Base-by-base conservation (phyloP, 2,888 invertebrate species). In the Priocnemis perturbator region DNA sequence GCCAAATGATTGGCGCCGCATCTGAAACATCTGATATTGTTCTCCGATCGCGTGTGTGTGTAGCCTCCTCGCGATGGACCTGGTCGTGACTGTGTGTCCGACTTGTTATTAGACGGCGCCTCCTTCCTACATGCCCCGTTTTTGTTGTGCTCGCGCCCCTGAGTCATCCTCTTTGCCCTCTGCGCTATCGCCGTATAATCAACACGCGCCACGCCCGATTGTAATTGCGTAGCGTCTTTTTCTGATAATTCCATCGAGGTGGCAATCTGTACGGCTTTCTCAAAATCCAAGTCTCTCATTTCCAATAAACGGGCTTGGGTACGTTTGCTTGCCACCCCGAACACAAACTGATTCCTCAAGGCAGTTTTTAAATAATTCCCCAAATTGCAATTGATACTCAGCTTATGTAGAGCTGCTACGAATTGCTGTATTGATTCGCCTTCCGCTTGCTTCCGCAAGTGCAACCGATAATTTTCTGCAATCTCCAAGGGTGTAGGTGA, bases 311-410 rank as follows among this genome's bases (percentile, higher is more conserved):
- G 11, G 15, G 58, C 17, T 37, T 58, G 57, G 4, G 19, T 44
- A 11, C 45, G 14, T 20, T n/a, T 53, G 53, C 21, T 53, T 20
- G 3, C 14, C 2, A 53, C 1, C 2, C 53, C 19, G 20, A 53
- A 9, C 21, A 53, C 53, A 17, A 4, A 21, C 11, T 53, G 53
- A 9, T 53, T 53, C 4, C 53, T 3, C 19, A 53, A 19, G 2
- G 53, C 53, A n/a, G 45, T 58, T 21, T 58, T 58, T 21, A 58
- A n/a, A n/a, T 58, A 58, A 44, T 37, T 14, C 14, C 21, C 58
- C 5, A 45, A 58, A 3, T 19, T 44, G 15, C 45, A 58, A 45
- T 17, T 11, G 0, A 58, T 45, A 17, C 17, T 45, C 19, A 58
- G 20, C 14, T 37, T 58, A 20, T 58, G 45, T 44, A 44, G 5